A percentile compares a stretch with the other conserved stretches of the same genome.
phyloP scores from a whole-genome alignment of 2,113 vertebrate genomes.

The Austrofundulus limnaeus region DNA sequence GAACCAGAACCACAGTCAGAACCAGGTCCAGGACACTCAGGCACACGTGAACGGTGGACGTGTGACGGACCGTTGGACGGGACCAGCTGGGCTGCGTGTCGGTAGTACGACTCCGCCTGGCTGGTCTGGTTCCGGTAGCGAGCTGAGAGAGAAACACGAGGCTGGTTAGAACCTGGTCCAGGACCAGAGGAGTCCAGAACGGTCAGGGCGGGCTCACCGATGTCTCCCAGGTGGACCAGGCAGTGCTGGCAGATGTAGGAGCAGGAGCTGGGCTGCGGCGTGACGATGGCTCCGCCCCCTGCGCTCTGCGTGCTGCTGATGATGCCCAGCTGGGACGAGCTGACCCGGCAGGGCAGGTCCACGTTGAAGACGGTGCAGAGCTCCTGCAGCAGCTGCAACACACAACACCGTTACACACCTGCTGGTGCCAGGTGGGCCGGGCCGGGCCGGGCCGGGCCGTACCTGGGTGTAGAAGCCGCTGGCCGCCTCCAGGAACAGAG shows the following conservation, averaged over 20 bases:
- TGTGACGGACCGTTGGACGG: slow-evolving; percentile 94
- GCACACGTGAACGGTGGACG: neutral
- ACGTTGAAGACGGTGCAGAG: slow-evolving; percentile 98
- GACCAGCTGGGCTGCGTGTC: slow-evolving; percentile 98
- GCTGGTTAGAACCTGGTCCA: too few relatives aligned
- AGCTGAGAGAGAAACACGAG: slow-evolving; percentile 79
- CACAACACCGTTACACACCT: too few relatives aligned
- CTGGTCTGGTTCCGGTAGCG: slow-evolving; percentile 99
- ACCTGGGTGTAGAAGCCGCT: slow-evolving; percentile 99
- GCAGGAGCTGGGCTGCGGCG: slow-evolving; percentile 97
- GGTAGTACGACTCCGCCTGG: slow-evolving; percentile 98
- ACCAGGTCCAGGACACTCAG: too few relatives aligned
- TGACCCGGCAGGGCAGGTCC: slow-evolving; percentile 96
- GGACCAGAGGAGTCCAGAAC: too few relatives aligned
- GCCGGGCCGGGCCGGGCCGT: too few relatives aligned
- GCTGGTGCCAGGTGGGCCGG: too few relatives aligned
- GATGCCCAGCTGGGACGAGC: slow-evolving; percentile 97
- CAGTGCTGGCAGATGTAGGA: slow-evolving; percentile 99
- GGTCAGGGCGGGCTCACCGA: too few relatives aligned
- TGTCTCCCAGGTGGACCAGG: slow-evolving; percentile 98
- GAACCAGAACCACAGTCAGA: too few relatives aligned
- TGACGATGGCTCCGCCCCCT: slow-evolving; percentile 92
- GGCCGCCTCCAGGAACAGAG: slow-evolving; percentile 96
- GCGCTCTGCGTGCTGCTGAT: slow-evolving; percentile 94
- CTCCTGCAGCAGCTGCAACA: slow-evolving; percentile 91